Evolutionary conservation across 30 jellyfish, hydroid and myxozoan genomes (phyloP).

Genomic region (Rhopilema esculentum): DNA sequence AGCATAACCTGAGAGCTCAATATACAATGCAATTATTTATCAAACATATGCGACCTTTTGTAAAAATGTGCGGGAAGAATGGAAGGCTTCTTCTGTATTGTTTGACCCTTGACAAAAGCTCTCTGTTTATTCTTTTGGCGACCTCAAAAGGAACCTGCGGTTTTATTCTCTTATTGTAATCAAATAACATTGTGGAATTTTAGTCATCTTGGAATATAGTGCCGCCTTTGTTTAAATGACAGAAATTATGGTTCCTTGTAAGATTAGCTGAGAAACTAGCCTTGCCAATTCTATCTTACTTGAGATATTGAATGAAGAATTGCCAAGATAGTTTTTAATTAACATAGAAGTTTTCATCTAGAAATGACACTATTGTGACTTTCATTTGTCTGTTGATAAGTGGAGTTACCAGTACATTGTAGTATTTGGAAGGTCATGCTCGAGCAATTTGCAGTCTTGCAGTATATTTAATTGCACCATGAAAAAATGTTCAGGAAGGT

Average conservation of each 20-base stretch:
- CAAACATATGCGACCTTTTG: background rate
- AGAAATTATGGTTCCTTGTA: background rate
- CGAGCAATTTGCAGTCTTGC: too few species aligned
- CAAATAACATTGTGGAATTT: constrained; percentile 33
- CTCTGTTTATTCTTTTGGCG: constrained; percentile 17
- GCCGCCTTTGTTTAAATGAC: constrained; percentile 9
- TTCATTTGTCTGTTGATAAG: too few species aligned
- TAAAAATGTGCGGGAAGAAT: background rate
- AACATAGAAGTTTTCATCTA: too few species aligned
- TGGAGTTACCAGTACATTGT: too few species aligned
- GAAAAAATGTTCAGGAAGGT: too few species aligned
- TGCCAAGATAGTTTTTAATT: background rate
- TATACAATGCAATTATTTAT: background rate
- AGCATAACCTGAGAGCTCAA: background rate
- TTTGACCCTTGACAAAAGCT: background rate
- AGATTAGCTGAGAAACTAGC: background rate
- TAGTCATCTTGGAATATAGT: constrained; percentile 14
- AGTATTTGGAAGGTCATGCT: too few species aligned
- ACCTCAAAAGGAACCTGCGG: constrained; percentile 60
- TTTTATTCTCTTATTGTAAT: constrained; percentile 20
- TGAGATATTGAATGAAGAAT: background rate
- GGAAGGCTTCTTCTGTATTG: background rate
- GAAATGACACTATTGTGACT: too few species aligned
- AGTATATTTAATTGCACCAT: background rate
- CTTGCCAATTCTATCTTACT: background rate